Percentiles rank a stretch among this genome's conserved stretches.
These are phyloP conservation scores for Probaryconus sp. DNA, from an alignment of 1,140 invertebrate genomes.

Conservation along the genomic window DNA sequence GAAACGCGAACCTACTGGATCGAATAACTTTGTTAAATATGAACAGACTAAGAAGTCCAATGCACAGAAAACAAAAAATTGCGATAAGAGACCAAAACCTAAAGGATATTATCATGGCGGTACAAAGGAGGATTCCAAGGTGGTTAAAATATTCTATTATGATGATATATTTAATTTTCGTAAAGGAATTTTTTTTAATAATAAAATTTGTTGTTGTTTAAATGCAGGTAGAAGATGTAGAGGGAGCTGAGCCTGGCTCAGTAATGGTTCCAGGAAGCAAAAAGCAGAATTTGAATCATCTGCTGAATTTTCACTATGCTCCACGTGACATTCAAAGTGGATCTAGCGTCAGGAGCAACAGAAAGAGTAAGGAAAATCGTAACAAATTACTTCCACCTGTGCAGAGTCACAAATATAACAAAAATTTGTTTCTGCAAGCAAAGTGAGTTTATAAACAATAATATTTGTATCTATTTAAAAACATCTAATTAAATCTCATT, in stretches of 20 bases:
- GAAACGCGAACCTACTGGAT: slow-evolving; percentile 81
- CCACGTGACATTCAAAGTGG: slow-evolving; percentile 79
- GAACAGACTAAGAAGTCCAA: slow-evolving; percentile 81
- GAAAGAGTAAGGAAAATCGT: slow-evolving; percentile 68
- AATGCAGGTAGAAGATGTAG: slow-evolving; percentile 78
- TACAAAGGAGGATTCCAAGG: slow-evolving; percentile 86
- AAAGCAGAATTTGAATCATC: slow-evolving; percentile 94
- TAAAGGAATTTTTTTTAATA: slow-evolving; percentile 2
- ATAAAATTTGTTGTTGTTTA: background rate
- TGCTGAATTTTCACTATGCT: slow-evolving; percentile 91
- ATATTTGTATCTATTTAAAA: background rate
- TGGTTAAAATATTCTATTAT: slow-evolving; percentile 49
- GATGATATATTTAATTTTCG: background rate
- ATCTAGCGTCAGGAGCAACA: slow-evolving; percentile 61
- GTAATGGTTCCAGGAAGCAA: slow-evolving; percentile 89
- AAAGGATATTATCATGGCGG: slow-evolving; percentile 82
- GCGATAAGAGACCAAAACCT: slow-evolving; percentile 87
- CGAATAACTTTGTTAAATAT: slow-evolving; percentile 78
- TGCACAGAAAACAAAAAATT: slow-evolving; percentile 81
- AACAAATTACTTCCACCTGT: slow-evolving; percentile 76
- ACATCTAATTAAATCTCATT: background rate
- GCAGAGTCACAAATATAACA: slow-evolving; percentile 87
- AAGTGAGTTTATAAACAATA: slow-evolving; percentile 83
- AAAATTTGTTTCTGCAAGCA: slow-evolving; percentile 95
- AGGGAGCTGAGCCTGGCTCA: slow-evolving; percentile 87